phyloP scores from a whole-genome alignment of 2,797 vertebrate genomes.

The Remorina albescens region DNA sequence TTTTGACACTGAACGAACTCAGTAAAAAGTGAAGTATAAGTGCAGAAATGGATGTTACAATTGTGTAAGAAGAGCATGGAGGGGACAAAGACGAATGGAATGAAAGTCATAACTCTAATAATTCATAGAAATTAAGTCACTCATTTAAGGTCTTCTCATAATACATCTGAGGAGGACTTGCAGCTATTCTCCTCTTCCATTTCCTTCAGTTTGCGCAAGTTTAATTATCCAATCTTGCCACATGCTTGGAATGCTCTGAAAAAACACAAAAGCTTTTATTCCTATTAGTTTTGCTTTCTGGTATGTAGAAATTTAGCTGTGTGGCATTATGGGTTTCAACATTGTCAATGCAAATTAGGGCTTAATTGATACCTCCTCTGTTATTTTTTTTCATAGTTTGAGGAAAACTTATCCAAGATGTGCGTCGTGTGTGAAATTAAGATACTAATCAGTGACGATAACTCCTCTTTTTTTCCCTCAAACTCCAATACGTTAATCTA shows the following conservation, averaged over 20 bases:
- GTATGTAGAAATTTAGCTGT: neutral
- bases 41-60: neutral
- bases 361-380: neutral
- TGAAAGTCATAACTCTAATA: conserved; percentile 22
- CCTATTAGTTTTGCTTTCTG: neutral
- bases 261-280: conserved; percentile 15
- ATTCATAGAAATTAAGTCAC: conserved; percentile 21
- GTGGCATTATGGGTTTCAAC: neutral
- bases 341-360: neutral
- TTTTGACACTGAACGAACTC: conserved; percentile 13
- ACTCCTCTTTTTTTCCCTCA: neutral
- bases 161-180: conserved; percentile 25
- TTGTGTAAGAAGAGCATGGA: neutral
- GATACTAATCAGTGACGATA: neutral
- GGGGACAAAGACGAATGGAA: conserved; percentile 7
- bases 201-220: conserved; percentile 26
- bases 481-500: conserved; percentile 2
- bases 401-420: neutral
- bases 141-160: conserved; percentile 25
- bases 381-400: neutral
- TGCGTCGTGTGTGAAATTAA: neutral
- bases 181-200: conserved; percentile 18
- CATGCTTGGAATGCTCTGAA: neutral
- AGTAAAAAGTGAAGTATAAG: neutral
- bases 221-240: conserved; percentile 30